Base-by-base conservation (phyloP, 2,113 vertebrate genomes). In the Festucalex cinctus region DNA sequence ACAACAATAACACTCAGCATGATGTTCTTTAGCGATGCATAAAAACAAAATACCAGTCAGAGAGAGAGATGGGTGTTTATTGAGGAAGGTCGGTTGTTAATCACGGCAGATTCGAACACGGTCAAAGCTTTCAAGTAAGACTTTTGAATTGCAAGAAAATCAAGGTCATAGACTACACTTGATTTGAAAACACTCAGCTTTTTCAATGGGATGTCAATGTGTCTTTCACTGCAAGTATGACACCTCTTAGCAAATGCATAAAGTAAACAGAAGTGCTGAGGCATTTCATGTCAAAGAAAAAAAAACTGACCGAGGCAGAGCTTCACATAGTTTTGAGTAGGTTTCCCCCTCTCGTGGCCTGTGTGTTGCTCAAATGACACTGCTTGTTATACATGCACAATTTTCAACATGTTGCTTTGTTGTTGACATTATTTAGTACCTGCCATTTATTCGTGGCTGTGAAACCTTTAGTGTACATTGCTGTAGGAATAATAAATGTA, bases 261-360 rank as follows among this genome's bases (percentile, higher is more conserved):
- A 56, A 75, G 32, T 70, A 39, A n/a, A 51, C 54, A 19, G 19
- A 17, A 2, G 1, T 5, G 37, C 24, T 28, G 24, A 39, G 54
- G 24, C 28, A 8, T 56, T 19, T 49, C 32, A 58, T 70, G 53
- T 43, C 8, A 44, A 17, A 59, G 60, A 43, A 69, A 46, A 8
- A 51, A 49, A 49, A 93, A 87, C 89, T 93, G 92, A 81, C 76
- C 89, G 41, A 17, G 88, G 87, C 84, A 86, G 69, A 39, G 39
- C 39, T 39, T 41, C 39, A 41, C 39, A 41, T 12, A 13, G 39
- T 10, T 32, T 32, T 32, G 28, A 32, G 28, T 32, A 2, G 28
- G 28, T 32, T 32, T 32, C 28, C 2, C 28, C 28, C 2, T 32
- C 28, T 32, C 2, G 28, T 32, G 28, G 28, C 28, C 28, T 32